Evolutionary conservation across 2,113 vertebrate genomes (phyloP).

Genomic region (Colossoma macropomum): DNA sequence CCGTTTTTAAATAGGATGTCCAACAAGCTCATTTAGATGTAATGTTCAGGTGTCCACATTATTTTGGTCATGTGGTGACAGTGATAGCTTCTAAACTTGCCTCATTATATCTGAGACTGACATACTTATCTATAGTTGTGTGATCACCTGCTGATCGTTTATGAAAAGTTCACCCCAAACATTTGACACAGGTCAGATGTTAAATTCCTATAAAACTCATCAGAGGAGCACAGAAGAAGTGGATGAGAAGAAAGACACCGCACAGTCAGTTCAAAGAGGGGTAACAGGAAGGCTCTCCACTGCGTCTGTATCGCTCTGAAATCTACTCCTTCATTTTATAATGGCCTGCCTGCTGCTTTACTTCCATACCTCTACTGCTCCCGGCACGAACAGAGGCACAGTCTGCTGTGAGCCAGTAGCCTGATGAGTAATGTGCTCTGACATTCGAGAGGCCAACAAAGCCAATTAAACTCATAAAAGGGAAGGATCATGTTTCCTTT

Average conservation of each 20-base stretch:
- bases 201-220: background rate
- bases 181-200: background rate
- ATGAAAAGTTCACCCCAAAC: background rate
- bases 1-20: too few species aligned
- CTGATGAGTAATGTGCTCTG: constrained; percentile 49
- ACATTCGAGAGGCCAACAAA: constrained; percentile 55
- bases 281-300: constrained; percentile 45
- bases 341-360: constrained; percentile 58
- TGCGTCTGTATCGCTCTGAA: constrained; percentile 49
- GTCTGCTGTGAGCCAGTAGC: constrained; percentile 46
- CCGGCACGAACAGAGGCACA: constrained; percentile 38
- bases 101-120: too few species aligned
- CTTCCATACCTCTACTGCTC: constrained; percentile 48
- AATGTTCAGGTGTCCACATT: too few species aligned
- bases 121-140: background rate
- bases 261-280: constrained; percentile 43
- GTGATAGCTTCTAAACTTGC: too few species aligned
- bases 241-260: background rate
- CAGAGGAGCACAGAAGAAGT: background rate
- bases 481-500: constrained; percentile 30
- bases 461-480: constrained; percentile 36
- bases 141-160: background rate
- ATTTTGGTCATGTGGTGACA: too few species aligned
- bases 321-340: constrained; percentile 55
- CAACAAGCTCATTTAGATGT: too few species aligned